Base-by-base conservation (phyloP, 1,140 invertebrate genomes). In the Vollenhovia emeryi region DNA sequence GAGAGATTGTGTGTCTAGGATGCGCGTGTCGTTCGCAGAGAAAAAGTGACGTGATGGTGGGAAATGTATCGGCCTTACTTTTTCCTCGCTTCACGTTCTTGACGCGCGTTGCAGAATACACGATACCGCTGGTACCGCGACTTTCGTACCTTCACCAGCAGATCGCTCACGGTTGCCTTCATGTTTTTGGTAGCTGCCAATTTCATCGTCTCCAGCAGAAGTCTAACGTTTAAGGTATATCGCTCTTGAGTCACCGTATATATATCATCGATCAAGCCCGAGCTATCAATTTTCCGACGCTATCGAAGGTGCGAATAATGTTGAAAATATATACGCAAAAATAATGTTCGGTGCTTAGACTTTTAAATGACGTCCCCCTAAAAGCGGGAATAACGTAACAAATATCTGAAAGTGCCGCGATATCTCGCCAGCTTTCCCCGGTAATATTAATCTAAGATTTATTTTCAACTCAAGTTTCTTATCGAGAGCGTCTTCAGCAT, bases 51-150 rank as follows among this genome's bases (percentile, higher is more conserved):
- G n/a, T 18, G 78, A 82, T 33, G 50, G 30, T 60, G 73, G 80
- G 43, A 84, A 66, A 64, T 76, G 80, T 75, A 85, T 85, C 60
- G 84, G 86, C 88, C 92, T 68, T 91, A 93, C 93, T 90, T 89
- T 64, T 87, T 89, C 30, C 85, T 86, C 48, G 83, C 66, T 71
- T 89, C 91, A 71, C 92, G 91, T 48, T 89, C 79, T 7, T 69
- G 69, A 13, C 92, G 88, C 2, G 90, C 87, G 85, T 91, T 93
- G 80, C 93, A 93, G 87, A 94, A 91, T 73, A 92, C 80, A 59
- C 93, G 89, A 82, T 93, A 94, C 48, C 90, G 92, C 24, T 91
- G 91, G 82, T 94, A 94, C 21, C 91, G 86, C n/a, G 93, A 92
- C 69, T 91, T 92, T 45, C 82, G 87, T 59, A 91, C 80, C 27